Conservation (phyloP, 2,888 invertebrate species). For the Drosophila birchii region DNA sequence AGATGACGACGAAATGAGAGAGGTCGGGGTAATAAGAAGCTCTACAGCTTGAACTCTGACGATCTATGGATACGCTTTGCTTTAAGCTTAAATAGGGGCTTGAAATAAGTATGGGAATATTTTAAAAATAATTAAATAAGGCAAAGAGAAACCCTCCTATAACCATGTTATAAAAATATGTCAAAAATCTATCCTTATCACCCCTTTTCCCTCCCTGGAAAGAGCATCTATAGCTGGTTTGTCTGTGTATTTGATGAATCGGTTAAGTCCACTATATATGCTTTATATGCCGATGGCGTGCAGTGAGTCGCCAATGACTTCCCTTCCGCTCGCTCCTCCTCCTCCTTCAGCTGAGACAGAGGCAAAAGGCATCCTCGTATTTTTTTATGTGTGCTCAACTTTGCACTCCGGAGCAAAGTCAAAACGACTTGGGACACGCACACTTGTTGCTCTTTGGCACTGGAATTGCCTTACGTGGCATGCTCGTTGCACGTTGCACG, state of each 20-base stretch:
- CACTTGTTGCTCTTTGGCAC: slow-evolving; percentile 76
- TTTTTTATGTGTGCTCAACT: slow-evolving; percentile 72
- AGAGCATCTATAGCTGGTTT: slow-evolving; percentile 15
- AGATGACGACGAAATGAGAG: slow-evolving; percentile 9
- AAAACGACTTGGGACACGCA: slow-evolving; percentile 81
- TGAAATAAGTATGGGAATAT: not conserved
- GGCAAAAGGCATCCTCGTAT: slow-evolving; percentile 49
- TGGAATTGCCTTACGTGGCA: slow-evolving; percentile 56
- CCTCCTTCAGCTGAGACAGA: slow-evolving; percentile 8
- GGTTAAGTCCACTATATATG: slow-evolving; percentile 9
- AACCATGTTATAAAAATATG: not conserved
- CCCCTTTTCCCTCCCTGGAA: not conserved
- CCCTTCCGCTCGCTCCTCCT: slow-evolving; percentile 18
- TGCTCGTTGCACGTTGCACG: slow-evolving; percentile 42
- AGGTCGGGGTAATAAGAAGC: slow-evolving; percentile 34
- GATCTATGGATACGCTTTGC: slow-evolving; percentile 19
- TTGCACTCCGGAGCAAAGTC: slow-evolving; percentile 70
- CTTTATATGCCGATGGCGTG: slow-evolving; percentile 76
- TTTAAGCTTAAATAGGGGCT: not conserved
- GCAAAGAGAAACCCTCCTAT: rapidly evolving
- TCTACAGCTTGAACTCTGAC: not conserved
- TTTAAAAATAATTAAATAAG: not conserved
- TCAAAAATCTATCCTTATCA: not conserved
- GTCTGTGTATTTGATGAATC: not conserved
- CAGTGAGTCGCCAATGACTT: slow-evolving; percentile 67